Base-by-base conservation (phyloP, 1,140 invertebrate species). In the Aphis gossypii region DNA sequence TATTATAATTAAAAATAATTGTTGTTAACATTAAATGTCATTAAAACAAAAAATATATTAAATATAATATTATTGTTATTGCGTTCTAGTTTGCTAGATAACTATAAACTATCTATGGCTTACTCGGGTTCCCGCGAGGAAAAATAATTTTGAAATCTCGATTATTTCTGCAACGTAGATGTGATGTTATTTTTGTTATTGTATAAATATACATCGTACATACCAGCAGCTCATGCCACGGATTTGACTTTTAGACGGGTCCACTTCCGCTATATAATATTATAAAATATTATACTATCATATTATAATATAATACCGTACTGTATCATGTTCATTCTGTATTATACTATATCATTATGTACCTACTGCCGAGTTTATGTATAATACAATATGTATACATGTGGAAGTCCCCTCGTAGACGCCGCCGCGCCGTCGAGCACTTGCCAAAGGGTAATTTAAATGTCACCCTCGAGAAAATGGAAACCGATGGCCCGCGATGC, bases 381-480 rank as follows among this genome's bases (percentile, higher is more conserved):
- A 82, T 82, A 82, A 30, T 30, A 14, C 56, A 60, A 30, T 30
- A 76, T 76, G 48, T 51, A 51, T 51, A 76, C 4, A 18, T 2
- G 30, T 2, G 30, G 30, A n/a, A 76, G 60, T 76, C 60, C 60
- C 60, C 60, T n/a, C 30, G 30, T 5, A n/a, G 60, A 76, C 14
- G 60, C 21, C 41, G 9, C 41, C 83, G 25, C 14, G 8, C 38
- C 86, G 2, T 54, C n/a, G 83, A 84, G 18, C n/a, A 8, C n/a
- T 21, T 8, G 21, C 20, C 35, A 89, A 38, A 56, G 88, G 35
- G 88, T 89, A 89, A 89, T 89, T 56, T 89, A 89, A 89, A 89
- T 89, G 87, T 89, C 87, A 56, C n/a, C 48, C 51, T 35, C 48
- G 88, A 56, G 88, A 89, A 89, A 56, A 89, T 41, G 88, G 38